Conservation (phyloP, 2,797 vertebrate genomes). For the Peromyscus eremicus region DNA sequence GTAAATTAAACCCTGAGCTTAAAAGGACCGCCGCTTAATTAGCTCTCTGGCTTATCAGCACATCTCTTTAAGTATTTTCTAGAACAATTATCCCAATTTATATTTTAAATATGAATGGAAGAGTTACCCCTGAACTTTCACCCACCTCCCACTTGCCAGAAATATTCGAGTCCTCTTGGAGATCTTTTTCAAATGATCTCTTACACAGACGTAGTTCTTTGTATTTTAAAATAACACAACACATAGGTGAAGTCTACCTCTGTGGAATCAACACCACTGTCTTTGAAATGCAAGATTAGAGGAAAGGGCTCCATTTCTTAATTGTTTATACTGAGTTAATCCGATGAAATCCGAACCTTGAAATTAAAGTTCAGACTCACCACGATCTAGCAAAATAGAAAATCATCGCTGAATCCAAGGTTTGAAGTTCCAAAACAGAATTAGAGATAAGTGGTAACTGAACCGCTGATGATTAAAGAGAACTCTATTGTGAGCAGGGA, state of each 20-base stretch:
- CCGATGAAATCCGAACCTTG: conserved; percentile 33
- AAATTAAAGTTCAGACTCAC: conserved; percentile 22
- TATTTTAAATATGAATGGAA: conserved; percentile 43
- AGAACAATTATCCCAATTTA: conserved; percentile 71
- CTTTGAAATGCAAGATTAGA: conserved; percentile 11
- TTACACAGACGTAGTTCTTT: background rate
- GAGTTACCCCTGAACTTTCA: conserved; percentile 1
- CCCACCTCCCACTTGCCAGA: conserved; percentile 58
- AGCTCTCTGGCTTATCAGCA: conserved; percentile 43
- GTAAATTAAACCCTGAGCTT: conserved; percentile 6
- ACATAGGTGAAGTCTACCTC: background rate
- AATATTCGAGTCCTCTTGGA: background rate
- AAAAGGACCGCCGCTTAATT: conserved; percentile 64
- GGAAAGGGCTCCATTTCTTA: conserved; percentile 9
- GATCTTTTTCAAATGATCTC: background rate
- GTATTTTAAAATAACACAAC: conserved; percentile 20
- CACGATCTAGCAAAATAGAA: background rate
- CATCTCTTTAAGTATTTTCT: conserved; percentile 60
- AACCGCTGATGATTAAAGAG: background rate
- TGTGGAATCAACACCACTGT: background rate
- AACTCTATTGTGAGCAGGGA: background rate
- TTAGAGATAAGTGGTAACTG: conserved; percentile 4
- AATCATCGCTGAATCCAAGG: background rate
- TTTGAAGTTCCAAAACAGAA: conserved; percentile 53
- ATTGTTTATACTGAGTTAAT: conserved; percentile 32